Conservation (phyloP, 2,113 vertebrate genomes). For the Pterocles burchelli region DNA sequence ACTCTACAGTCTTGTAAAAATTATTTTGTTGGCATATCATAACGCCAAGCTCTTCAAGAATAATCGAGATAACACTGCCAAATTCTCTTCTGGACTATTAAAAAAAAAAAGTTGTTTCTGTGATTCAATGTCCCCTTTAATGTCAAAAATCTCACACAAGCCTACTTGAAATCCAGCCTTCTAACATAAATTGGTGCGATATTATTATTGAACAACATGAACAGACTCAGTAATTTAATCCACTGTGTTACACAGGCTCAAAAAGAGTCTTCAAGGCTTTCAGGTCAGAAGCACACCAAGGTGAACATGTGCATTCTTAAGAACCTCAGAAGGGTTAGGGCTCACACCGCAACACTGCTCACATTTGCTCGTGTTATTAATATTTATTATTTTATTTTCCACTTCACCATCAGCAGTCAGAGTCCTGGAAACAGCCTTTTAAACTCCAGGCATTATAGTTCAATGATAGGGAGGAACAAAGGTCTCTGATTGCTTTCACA, state of each 20-base stretch:
- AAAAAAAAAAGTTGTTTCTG: background rate
- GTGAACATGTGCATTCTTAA: fast-evolving
- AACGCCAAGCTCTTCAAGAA: background rate
- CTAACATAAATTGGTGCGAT: background rate
- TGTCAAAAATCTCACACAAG: background rate
- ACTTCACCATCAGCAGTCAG: background rate
- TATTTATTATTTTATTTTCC: background rate
- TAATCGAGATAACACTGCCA: background rate
- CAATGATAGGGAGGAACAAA: slow-evolving; percentile 12
- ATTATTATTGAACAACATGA: background rate
- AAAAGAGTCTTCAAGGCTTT: background rate
- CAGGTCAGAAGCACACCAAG: background rate
- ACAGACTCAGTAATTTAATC: background rate
- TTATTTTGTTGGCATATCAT: background rate
- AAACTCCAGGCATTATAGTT: background rate
- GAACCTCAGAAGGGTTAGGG: background rate
- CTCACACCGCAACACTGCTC: background rate
- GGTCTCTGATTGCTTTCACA: background rate
- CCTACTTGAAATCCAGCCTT: background rate
- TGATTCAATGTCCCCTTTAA: background rate
- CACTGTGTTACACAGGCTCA: background rate
- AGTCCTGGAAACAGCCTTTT: background rate
- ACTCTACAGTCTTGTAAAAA: background rate
- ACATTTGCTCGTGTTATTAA: background rate
- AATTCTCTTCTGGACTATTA: background rate